Evolutionary conservation across 2,797 vertebrate genomes (phyloP).

Genomic region (Sebastes matsubarae): DNA sequence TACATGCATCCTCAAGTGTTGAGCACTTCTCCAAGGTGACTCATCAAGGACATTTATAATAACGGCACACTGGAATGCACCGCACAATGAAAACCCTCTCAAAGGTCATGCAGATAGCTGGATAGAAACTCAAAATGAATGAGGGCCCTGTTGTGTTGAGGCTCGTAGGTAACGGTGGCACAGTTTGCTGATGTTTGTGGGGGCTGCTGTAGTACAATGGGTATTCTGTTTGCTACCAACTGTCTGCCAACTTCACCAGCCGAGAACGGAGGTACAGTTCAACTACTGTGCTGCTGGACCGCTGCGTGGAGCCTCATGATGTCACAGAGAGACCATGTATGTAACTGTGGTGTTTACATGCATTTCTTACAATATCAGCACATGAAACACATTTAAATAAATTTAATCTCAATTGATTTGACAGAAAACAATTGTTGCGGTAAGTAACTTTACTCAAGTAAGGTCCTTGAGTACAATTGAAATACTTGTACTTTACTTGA

Average conservation of each 20-base stretch:
- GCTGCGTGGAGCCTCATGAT: not conserved
- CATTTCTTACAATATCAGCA: not conserved
- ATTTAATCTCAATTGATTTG: not conserved
- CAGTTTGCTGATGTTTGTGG: slow-evolving; percentile 60
- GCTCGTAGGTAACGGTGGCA: slow-evolving; percentile 51
- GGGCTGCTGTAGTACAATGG: slow-evolving; percentile 64
- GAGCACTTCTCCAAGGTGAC: slow-evolving; percentile 58
- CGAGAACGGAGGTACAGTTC: slow-evolving; percentile 38
- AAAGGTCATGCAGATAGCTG: slow-evolving; percentile 65
- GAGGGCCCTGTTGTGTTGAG: slow-evolving; percentile 59
- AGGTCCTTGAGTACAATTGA: not conserved
- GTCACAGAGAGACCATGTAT: not conserved
- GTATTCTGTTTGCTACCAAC: slow-evolving; percentile 68
- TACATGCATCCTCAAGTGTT: slow-evolving; percentile 2
- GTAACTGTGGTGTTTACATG: not conserved
- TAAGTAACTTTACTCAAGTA: not conserved
- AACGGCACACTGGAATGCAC: slow-evolving; percentile 56
- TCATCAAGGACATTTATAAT: slow-evolving; percentile 64
- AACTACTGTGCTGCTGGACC: not conserved
- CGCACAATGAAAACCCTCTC: slow-evolving; percentile 38
- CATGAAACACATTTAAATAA: not conserved
- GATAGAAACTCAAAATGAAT: slow-evolving; percentile 51
- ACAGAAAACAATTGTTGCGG: not conserved
- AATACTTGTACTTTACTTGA: not conserved
- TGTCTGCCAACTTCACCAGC: slow-evolving; percentile 41